Evolutionary conservation across 2,113 vertebrate species (phyloP).

Genomic region (Pyxicephalus adspersus): DNA sequence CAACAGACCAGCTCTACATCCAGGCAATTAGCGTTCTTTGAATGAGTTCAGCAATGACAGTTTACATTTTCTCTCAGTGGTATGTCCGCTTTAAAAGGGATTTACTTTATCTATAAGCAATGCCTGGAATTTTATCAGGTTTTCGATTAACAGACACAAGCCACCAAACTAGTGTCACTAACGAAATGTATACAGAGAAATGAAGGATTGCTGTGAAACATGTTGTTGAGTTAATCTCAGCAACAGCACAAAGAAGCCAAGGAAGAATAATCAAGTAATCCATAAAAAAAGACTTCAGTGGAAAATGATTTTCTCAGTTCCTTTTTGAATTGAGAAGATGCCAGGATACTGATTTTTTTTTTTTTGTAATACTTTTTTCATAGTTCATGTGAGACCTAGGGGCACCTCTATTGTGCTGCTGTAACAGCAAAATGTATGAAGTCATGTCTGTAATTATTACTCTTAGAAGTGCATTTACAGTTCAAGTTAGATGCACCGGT

Average conservation of each 20-base stretch:
- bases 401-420: slow-evolving; percentile 33
- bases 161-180: too few relatives aligned
- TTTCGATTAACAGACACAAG: too few relatives aligned
- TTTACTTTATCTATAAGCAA: too few relatives aligned
- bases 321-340: neutral
- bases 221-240: neutral
- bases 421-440: slow-evolving; percentile 39
- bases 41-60: too few relatives aligned
- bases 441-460: slow-evolving; percentile 28
- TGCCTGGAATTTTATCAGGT: too few relatives aligned
- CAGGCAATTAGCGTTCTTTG: too few relatives aligned
- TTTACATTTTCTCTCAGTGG: too few relatives aligned
- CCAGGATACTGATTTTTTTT: slow-evolving; percentile 27
- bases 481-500: neutral
- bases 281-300: neutral
- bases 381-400: slow-evolving; percentile 15
- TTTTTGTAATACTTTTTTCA: slow-evolving; percentile 3
- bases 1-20: too few relatives aligned
- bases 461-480: neutral
- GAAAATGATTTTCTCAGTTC: neutral
- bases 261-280: too few relatives aligned
- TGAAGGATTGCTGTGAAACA: neutral
- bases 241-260: neutral
- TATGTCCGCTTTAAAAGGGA: too few relatives aligned
- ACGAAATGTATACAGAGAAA: too few relatives aligned